phyloP scores from a whole-genome alignment of 2,888 invertebrate genomes.

The Sinhomidia bicolor region DNA sequence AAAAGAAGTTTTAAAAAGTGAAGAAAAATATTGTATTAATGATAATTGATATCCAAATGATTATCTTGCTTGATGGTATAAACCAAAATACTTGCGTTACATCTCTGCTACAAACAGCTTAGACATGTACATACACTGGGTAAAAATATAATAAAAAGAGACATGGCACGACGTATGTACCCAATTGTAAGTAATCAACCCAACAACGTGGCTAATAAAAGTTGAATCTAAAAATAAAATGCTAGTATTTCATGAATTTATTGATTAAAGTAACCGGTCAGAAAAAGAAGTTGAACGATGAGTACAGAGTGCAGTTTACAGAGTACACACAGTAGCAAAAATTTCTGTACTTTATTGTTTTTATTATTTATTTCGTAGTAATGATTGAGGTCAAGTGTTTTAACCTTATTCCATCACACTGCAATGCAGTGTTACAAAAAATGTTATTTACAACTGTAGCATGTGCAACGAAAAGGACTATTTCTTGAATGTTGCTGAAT shows the following conservation, averaged over 20 bases:
- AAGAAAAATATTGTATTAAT: too few relatives aligned
- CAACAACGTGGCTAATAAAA: background rate
- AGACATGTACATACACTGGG: background rate
- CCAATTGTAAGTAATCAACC: background rate
- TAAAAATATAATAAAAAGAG: slow-evolving; percentile 13
- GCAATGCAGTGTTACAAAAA: background rate
- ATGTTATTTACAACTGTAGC: background rate
- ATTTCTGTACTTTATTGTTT: background rate
- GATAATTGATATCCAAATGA: background rate
- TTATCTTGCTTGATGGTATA: background rate
- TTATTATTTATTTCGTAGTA: background rate
- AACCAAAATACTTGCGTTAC: too few relatives aligned
- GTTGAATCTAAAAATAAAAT: background rate
- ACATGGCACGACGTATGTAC: background rate
- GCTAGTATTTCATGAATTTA: background rate
- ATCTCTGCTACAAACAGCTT: too few relatives aligned
- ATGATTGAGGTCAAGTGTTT: slow-evolving; percentile 51
- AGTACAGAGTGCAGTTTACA: background rate
- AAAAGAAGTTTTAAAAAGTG: too few relatives aligned
- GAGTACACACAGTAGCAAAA: background rate
- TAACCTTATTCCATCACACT: slow-evolving; percentile 43
- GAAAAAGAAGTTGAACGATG: background rate
- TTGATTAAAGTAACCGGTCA: background rate
- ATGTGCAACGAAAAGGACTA: background rate
- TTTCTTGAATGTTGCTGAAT: background rate